phyloP scores from a whole-genome alignment of 2,888 invertebrate genomes.

The Eristalis pertinax region DNA sequence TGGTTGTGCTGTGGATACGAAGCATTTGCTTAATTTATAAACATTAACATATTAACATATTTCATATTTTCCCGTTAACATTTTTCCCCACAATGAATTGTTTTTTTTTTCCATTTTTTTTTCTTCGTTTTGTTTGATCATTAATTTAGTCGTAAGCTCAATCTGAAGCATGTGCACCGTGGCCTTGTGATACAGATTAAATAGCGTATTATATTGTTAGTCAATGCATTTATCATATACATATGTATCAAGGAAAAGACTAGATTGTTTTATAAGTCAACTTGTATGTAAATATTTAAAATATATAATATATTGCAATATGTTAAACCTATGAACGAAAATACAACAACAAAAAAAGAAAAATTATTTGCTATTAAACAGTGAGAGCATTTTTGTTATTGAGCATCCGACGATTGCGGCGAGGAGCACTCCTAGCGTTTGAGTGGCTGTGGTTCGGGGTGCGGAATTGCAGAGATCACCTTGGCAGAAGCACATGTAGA shows the following conservation, averaged over 20 bases:
- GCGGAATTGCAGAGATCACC: constrained; percentile 92
- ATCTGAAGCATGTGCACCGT: neutral
- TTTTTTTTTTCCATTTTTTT: neutral
- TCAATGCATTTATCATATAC: neutral
- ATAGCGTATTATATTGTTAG: neutral
- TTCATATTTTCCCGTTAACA: neutral
- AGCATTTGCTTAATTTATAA: neutral
- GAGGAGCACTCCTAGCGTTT: constrained; percentile 22
- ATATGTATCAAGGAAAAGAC: neutral
- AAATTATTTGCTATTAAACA: neutral
- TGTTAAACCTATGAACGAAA: constrained; percentile 21
- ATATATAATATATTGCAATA: constrained; percentile 16
- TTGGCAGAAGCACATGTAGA: constrained; percentile 94
- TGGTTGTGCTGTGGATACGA: constrained; percentile 13
- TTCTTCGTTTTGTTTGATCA: neutral
- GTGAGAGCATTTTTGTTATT: constrained; percentile 32
- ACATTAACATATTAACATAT: neutral
- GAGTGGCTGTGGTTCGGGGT: constrained; percentile 10
- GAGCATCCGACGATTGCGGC: constrained; percentile 35
- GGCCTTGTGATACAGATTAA: neutral
- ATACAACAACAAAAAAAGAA: too few relatives aligned
- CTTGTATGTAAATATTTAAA: constrained; percentile 30
- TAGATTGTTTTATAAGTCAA: constrained; percentile 12
- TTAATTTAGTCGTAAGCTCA: neutral
- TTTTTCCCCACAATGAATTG: neutral